phyloP scores from a whole-genome alignment of 2,113 vertebrate genomes.

The Ammodytes marinus region DNA sequence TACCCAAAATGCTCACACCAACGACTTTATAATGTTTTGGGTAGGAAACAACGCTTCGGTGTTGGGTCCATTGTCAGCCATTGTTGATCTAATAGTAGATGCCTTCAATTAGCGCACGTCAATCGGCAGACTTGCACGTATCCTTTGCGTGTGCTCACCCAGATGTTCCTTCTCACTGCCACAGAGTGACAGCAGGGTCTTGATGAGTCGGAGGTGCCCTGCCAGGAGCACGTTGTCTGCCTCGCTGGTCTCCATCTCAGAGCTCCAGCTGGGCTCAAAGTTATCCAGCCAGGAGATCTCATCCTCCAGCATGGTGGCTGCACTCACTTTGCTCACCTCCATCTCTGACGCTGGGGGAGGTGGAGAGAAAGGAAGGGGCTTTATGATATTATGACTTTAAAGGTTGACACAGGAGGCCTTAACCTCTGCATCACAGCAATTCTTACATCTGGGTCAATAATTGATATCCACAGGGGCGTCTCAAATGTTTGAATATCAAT shows the following conservation, averaged over 20 bases:
- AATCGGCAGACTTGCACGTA: neutral
- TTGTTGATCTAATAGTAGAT: too few relatives aligned
- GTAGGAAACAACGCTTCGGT: too few relatives aligned
- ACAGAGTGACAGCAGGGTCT: constrained; percentile 96
- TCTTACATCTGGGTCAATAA: neutral
- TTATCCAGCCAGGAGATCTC: constrained; percentile 99
- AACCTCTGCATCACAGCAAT: neutral
- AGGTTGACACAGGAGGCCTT: neutral
- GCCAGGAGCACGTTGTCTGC: constrained; percentile 97
- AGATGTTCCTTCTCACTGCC: constrained; percentile 97
- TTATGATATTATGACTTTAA: neutral
- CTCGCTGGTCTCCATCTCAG: constrained; percentile 96
- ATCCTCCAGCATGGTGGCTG: constrained; percentile 96
- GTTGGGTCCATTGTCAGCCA: too few relatives aligned
- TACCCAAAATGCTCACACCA: too few relatives aligned
- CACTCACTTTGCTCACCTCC: constrained; percentile 95
- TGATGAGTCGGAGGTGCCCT: constrained; percentile 96
- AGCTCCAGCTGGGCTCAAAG: constrained; percentile 96
- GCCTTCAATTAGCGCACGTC: too few relatives aligned
- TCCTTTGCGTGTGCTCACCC: constrained; percentile 79
- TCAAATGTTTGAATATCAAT: too few relatives aligned
- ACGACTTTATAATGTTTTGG: too few relatives aligned
- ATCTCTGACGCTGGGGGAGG: constrained; percentile 91
- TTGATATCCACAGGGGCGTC: neutral
- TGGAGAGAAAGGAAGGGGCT: neutral